phyloP scores from a whole-genome alignment of 2,888 invertebrate species.

The Ypsolopha sequella region DNA sequence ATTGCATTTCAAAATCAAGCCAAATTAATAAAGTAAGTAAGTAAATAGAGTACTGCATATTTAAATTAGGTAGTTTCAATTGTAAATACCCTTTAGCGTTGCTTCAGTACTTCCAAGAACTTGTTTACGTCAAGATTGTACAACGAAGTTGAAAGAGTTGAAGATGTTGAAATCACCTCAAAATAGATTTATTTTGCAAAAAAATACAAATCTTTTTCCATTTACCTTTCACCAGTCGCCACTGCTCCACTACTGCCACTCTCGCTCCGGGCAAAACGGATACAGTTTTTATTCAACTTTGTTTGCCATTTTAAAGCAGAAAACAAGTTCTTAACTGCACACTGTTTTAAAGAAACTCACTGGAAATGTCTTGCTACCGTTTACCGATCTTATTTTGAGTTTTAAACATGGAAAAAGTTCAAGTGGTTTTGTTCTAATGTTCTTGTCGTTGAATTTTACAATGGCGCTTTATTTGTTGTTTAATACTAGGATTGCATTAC shows the following conservation, averaged over 20 bases:
- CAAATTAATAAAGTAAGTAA: too few species aligned
- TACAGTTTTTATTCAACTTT: neutral
- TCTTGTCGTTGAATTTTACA: neutral
- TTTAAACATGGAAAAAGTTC: neutral
- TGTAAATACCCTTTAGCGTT: too few species aligned
- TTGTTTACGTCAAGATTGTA: too few species aligned
- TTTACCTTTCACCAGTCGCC: neutral
- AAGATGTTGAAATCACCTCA: too few species aligned
- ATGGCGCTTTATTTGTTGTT: too few species aligned
- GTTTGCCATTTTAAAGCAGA: neutral
- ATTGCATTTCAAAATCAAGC: too few species aligned
- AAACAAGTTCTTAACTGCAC: neutral
- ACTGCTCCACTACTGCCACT: neutral
- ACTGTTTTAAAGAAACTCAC: neutral
- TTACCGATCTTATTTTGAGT: constrained; percentile 1
- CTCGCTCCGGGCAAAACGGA: neutral
- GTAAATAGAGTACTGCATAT: too few species aligned
- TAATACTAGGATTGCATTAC: too few species aligned
- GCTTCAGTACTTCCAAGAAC: too few species aligned
- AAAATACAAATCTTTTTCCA: neutral
- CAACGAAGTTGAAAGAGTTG: too few species aligned
- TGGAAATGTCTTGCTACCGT: neutral
- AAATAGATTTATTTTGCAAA: too few species aligned
- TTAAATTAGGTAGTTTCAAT: too few species aligned
- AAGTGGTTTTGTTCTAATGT: neutral